phyloP scores from a whole-genome alignment of 2,113 vertebrate species.

The Amblyornis subalaris region DNA sequence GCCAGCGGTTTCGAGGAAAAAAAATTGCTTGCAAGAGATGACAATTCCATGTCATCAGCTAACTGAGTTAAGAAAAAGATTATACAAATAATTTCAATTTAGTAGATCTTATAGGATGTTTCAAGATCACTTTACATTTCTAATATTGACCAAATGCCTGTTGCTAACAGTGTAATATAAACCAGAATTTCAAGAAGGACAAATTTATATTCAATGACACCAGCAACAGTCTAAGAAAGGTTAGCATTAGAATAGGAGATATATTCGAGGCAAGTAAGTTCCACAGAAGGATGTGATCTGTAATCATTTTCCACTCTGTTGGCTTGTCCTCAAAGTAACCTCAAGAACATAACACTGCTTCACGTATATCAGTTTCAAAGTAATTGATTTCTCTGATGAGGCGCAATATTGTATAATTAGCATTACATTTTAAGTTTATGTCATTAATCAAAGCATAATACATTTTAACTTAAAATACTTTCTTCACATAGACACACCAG shows the following conservation, averaged over 20 bases:
- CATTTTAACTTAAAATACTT: not conserved
- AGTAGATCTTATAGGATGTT: not conserved
- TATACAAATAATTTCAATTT: conserved; percentile 12
- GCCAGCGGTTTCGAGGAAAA: conserved; percentile 44
- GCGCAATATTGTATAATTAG: conserved; percentile 33
- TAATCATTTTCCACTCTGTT: conserved; percentile 15
- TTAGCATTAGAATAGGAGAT: conserved; percentile 21
- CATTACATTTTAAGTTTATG: conserved; percentile 35
- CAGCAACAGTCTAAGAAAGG: not conserved
- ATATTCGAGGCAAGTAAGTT: not conserved
- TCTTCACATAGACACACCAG: not conserved
- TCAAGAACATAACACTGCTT: conserved; percentile 20
- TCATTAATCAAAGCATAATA: conserved; percentile 39
- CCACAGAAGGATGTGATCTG: not conserved
- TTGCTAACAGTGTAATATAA: not conserved
- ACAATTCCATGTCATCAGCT: conserved; percentile 57
- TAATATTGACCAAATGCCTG: not conserved
- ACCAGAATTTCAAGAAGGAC: not conserved
- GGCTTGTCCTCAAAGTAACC: conserved; percentile 44
- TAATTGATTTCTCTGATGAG: conserved; percentile 51
- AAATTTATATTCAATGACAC: not conserved
- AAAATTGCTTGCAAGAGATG: conserved; percentile 29
- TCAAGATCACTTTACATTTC: not conserved
- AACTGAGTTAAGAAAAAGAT: conserved; percentile 70
- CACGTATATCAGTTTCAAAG: conserved; percentile 49